Evolutionary conservation across 2,113 vertebrate species (phyloP).

Genomic region (Pterocles gutturalis): DNA sequence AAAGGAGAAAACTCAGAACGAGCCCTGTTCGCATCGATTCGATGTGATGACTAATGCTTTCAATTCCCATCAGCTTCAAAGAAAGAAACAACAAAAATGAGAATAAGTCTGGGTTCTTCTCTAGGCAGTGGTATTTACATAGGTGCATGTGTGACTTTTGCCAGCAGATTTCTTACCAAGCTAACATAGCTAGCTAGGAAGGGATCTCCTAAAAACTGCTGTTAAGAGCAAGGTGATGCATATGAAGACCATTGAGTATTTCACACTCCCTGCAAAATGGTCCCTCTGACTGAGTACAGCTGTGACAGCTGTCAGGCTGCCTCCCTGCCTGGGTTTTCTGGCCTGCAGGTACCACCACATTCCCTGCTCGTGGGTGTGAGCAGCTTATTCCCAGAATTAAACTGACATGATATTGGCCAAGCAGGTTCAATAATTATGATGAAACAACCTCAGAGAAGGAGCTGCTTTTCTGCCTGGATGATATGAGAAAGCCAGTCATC

Average conservation of each 20-base stretch:
- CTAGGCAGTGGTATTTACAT: not conserved
- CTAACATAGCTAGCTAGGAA: not conserved
- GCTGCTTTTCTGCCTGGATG: not conserved
- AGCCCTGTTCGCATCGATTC: not conserved
- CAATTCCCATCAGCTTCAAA: not conserved
- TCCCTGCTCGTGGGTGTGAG: not conserved
- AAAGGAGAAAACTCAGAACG: not conserved
- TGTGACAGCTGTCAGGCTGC: not conserved
- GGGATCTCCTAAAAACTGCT: not conserved
- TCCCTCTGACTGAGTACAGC: not conserved
- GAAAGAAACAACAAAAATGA: not conserved
- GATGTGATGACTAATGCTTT: not conserved
- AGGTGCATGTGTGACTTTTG: not conserved
- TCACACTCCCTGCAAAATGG: accelerated
- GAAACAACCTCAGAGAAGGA: not conserved
- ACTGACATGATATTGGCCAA: not conserved
- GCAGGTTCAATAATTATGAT: not conserved
- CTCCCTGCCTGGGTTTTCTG: not conserved
- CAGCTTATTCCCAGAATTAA: not conserved
- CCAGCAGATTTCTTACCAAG: not conserved
- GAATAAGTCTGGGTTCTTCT: not conserved
- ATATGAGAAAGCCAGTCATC: not conserved
- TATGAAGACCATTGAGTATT: not conserved
- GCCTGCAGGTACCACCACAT: not conserved
- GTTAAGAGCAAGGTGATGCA: not conserved